Conservation (phyloP, 2,888 invertebrate species). For the Phymatocera aterrima region DNA sequence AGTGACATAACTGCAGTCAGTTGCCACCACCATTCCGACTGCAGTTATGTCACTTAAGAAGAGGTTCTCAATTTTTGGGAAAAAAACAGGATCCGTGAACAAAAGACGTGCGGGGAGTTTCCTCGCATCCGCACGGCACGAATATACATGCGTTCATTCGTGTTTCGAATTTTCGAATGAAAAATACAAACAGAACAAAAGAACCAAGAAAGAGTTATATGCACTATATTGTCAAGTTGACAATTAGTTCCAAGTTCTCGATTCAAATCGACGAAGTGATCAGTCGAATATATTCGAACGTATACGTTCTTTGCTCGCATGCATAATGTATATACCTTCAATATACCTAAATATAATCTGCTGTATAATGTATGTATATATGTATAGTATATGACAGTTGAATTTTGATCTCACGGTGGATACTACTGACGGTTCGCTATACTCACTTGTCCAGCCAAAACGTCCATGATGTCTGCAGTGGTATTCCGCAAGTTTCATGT, state of each 20-base stretch:
- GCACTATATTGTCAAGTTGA: not conserved
- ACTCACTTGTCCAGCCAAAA: slow-evolving; percentile 79
- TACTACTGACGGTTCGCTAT: too few species aligned
- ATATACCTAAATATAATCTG: not conserved
- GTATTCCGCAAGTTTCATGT: slow-evolving; percentile 71
- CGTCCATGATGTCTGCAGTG: slow-evolving; percentile 79
- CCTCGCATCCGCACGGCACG: not conserved
- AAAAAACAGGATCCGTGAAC: too few species aligned
- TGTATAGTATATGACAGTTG: not conserved
- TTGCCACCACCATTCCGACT: too few species aligned
- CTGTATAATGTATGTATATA: not conserved
- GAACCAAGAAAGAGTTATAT: too few species aligned
- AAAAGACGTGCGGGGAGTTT: too few species aligned
- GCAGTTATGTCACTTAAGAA: too few species aligned
- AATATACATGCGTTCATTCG: too few species aligned
- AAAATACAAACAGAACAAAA: not conserved
- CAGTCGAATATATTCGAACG: too few species aligned
- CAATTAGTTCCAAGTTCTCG: not conserved
- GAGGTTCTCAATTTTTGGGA: too few species aligned
- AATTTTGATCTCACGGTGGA: not conserved
- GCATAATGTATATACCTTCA: not conserved
- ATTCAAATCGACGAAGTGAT: slow-evolving; percentile 39
- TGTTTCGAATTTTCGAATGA: not conserved
- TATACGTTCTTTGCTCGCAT: too few species aligned
- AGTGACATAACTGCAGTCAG: too few species aligned